Evolutionary conservation across 2,113 vertebrate genomes (phyloP).

Genomic region (Bufo bufo): DNA sequence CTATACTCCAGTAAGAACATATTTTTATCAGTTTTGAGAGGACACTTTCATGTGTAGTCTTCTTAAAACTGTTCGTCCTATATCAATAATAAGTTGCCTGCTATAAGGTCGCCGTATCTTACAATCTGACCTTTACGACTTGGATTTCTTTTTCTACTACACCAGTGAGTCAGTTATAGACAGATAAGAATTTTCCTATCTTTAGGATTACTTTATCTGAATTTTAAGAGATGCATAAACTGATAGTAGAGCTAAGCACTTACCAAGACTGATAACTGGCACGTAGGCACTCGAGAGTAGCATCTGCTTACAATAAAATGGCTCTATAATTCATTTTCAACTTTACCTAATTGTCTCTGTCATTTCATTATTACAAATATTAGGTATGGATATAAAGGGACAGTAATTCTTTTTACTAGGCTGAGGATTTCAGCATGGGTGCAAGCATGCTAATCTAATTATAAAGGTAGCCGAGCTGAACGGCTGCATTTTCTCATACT

Average conservation of each 20-base stretch:
- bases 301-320: constrained; percentile 90
- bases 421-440: constrained; percentile 85
- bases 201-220: constrained; percentile 62
- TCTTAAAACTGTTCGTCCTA: neutral
- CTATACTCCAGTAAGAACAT: neutral
- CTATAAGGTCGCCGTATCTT: neutral
- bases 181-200: constrained; percentile 60
- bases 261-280: constrained; percentile 79
- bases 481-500: constrained; percentile 94
- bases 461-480: constrained; percentile 93
- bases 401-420: constrained; percentile 89
- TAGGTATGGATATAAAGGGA: constrained; percentile 88
- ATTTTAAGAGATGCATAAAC: constrained; percentile 69
- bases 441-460: constrained; percentile 99
- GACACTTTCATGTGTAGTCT: neutral
- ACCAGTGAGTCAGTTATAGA: constrained; percentile 63
- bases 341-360: constrained; percentile 91
- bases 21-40: neutral
- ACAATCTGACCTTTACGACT: neutral
- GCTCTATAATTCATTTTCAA: constrained; percentile 95
- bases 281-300: constrained; percentile 73
- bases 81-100: neutral
- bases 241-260: constrained; percentile 70
- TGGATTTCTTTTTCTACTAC: neutral
- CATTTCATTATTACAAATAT: constrained; percentile 97